A percentile compares a stretch with the other conserved stretches of the same genome.
Evolutionary conservation across 2,113 vertebrate species (phyloP).

Genomic region (Chloebia gouldiae): DNA sequence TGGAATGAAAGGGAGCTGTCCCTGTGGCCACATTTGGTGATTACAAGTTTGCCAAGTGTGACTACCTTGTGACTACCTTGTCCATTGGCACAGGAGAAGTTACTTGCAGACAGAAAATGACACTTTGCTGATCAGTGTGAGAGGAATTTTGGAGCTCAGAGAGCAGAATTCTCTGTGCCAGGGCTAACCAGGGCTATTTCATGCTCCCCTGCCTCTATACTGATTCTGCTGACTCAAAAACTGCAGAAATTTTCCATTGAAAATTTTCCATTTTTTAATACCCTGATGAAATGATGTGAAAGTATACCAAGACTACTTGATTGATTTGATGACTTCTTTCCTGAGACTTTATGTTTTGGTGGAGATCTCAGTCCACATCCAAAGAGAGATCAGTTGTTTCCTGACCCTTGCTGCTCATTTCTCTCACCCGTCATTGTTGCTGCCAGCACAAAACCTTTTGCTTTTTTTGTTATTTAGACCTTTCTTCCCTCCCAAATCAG

Average conservation of each 20-base stretch:
- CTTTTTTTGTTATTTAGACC: not conserved
- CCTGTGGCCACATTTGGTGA: not conserved
- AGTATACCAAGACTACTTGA: not conserved
- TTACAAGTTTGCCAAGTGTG: not conserved
- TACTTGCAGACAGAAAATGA: not conserved
- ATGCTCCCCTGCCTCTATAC: not conserved
- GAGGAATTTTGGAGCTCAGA: not conserved
- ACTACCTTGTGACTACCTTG: not conserved
- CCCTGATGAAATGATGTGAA: not conserved
- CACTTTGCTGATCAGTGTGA: not conserved
- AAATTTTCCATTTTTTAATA: constrained; percentile 34
- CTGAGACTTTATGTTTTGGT: not conserved
- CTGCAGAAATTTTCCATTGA: not conserved
- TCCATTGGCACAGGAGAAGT: not conserved
- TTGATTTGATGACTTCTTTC: not conserved
- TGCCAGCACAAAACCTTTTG: not conserved
- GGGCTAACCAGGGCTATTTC: not conserved
- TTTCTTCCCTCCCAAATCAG: not conserved
- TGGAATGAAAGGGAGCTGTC: accelerated
- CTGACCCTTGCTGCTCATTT: not conserved
- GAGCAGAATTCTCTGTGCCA: not conserved
- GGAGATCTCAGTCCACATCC: not conserved
- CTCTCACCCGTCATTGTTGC: not conserved
- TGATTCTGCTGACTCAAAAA: not conserved
- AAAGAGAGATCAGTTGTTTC: not conserved